phyloP scores from a whole-genome alignment of 2,797 vertebrate species.

The Luscinia luscinia region DNA sequence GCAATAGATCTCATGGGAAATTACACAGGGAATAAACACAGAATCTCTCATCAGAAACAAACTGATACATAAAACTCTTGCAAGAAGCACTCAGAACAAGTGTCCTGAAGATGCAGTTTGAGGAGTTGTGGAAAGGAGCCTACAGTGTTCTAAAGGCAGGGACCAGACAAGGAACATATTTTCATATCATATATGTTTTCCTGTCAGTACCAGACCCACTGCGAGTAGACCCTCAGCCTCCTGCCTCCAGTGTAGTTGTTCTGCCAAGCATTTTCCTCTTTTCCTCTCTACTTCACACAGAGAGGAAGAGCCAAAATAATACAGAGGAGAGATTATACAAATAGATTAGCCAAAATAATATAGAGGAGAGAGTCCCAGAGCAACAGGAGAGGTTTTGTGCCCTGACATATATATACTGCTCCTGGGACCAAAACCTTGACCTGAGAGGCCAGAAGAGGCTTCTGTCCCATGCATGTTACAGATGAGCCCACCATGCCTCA shows the following conservation, averaged over 20 bases:
- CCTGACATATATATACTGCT: background rate
- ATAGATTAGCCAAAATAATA: no score
- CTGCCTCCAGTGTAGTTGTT: background rate
- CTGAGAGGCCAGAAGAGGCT: background rate
- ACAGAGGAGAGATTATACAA: background rate
- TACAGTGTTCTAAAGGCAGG: background rate
- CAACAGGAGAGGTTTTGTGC: background rate
- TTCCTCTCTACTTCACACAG: background rate
- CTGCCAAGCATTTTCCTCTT: background rate
- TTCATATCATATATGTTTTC: background rate
- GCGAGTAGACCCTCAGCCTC: background rate
- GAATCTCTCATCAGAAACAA: slow-evolving; percentile 10
- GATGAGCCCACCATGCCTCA: background rate
- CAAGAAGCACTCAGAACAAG: background rate
- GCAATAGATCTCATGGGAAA: slow-evolving; percentile 15
- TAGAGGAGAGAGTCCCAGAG: background rate
- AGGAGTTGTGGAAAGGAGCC: background rate
- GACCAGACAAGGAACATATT: rapidly evolving
- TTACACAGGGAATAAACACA: background rate
- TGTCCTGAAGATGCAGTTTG: background rate
- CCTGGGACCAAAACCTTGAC: background rate
- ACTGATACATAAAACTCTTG: background rate
- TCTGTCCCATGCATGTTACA: background rate
- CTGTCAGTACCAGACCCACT: background rate
- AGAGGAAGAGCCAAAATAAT: background rate